Evolutionary conservation across 2,888 invertebrate genomes (phyloP).

Genomic region (Polyommatus iphigenia): DNA sequence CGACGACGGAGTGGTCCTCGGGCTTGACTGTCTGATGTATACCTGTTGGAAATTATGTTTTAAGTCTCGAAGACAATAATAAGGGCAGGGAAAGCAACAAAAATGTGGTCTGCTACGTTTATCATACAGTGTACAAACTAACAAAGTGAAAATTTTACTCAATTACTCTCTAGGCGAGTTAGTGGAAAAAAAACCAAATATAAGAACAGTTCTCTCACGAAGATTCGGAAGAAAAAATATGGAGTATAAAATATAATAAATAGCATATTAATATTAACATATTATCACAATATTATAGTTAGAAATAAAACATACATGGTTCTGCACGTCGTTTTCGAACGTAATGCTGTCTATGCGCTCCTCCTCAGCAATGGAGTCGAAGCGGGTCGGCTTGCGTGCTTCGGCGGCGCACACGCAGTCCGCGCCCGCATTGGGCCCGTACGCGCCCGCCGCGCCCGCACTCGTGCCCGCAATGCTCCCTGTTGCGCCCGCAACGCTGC

Average conservation of each 20-base stretch:
- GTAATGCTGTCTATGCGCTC: conserved; percentile 81
- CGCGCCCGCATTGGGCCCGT: conserved; percentile 43
- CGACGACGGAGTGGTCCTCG: conserved; percentile 41
- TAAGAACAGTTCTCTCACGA: too few species aligned
- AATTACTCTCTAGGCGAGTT: too few species aligned
- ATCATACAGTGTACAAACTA: too few species aligned
- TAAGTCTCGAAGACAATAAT: too few species aligned
- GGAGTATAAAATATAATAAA: background rate
- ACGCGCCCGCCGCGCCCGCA: conserved; percentile 60
- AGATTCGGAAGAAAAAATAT: too few species aligned
- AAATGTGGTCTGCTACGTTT: too few species aligned
- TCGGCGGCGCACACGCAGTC: conserved; percentile 40
- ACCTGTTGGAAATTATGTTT: too few species aligned
- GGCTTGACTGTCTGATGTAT: conserved; percentile 55
- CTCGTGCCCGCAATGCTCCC: conserved; percentile 55
- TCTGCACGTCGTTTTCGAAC: conserved; percentile 91
- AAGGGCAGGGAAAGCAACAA: too few species aligned
- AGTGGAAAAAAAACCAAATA: too few species aligned
- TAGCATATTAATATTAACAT: background rate
- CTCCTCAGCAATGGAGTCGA: conserved; percentile 66
- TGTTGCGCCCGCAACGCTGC: conserved; percentile 35
- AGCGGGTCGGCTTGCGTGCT: conserved; percentile 46
- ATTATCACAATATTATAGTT: background rate
- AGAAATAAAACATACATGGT: conserved; percentile 79
- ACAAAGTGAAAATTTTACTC: too few species aligned